phyloP scores from a whole-genome alignment of 2,797 vertebrate genomes.

The Smutsia temminckii region DNA sequence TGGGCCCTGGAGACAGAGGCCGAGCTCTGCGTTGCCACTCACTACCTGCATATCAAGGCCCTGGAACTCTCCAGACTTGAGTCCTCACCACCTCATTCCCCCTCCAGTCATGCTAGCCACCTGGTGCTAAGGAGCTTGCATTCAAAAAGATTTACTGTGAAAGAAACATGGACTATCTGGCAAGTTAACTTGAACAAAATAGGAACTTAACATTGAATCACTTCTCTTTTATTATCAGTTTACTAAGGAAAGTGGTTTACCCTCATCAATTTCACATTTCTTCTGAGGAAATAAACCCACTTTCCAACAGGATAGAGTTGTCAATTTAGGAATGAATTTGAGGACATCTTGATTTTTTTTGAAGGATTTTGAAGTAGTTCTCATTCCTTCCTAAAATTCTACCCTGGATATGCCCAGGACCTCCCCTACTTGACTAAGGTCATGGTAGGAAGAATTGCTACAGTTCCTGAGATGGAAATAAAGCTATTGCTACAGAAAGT shows the following conservation, averaged over 20 bases:
- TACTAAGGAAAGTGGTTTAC: constrained; percentile 74
- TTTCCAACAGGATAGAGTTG: constrained; percentile 63
- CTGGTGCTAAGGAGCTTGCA: background rate
- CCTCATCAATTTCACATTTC: constrained; percentile 74
- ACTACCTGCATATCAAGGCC: background rate
- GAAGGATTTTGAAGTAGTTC: background rate
- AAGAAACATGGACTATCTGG: background rate
- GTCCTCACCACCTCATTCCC: background rate
- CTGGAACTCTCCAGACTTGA: background rate
- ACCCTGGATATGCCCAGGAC: background rate
- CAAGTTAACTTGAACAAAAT: background rate
- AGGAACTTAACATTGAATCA: background rate
- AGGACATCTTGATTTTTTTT: background rate
- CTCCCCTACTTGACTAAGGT: background rate
- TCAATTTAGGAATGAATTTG: constrained; percentile 45
- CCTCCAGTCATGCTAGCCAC: background rate
- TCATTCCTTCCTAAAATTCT: constrained; percentile 37
- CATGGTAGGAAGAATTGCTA: background rate
- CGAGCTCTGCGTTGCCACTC: background rate
- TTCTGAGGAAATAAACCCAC: constrained; percentile 73
- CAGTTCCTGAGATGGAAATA: background rate
- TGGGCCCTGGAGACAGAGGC: background rate
- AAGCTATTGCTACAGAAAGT: background rate
- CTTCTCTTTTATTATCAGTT: constrained; percentile 75
- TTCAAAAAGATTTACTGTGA: background rate